Evolutionary conservation across 2,113 vertebrate genomes (phyloP), one percentile per base, ranked within the genome.

Genomic region (Campylomormyrus tamandua): DNA sequence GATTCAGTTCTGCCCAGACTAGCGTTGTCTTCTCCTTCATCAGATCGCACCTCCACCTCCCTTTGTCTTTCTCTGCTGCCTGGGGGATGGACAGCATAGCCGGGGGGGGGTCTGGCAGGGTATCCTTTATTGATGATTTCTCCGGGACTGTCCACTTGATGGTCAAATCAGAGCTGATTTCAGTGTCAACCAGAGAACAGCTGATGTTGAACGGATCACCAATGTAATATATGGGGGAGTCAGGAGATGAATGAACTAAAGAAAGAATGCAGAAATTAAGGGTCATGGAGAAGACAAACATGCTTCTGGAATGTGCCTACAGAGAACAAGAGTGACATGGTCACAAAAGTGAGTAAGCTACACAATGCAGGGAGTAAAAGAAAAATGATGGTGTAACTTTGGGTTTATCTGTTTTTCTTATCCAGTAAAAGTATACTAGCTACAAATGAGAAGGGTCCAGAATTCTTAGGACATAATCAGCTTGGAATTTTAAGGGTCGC

Each of bases 141-240:
- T 31, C 9, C 3, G 50, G 95, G 93, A 11, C 35, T 52, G 5
- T 2, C 95, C 95, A 96, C 21, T 91, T 92, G 35, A 96, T n/a
- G 1, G 3, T 4, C 11, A 95, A 19, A 86, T 83, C 89, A 27
- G 90, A 0, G 56, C 62, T 5, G 87, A 94, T 84, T n/a, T 48
- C 83, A 0, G 35, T 7, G 0, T 56, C 66, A 27, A 94, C 93
- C 3, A 91, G 56, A 58, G 89, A 89, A 87, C 96, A 96, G 1
- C 91, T 93, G 89, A 96, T 91, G 91, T 95, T 95, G 66, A 96
- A 24, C 2, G 35, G 74, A 42, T 93, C 90, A 62, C 95, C 95
- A 4, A 90, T 86, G 19, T 56, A 56, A 35, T 74, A 27, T 0
- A 94, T 2, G 11, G 49, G 2, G 58, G 52, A 1, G 53, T 48